These are phyloP conservation scores for Gavia stellata DNA, from an alignment of 2,113 vertebrate species.

Conservation along the genomic window DNA sequence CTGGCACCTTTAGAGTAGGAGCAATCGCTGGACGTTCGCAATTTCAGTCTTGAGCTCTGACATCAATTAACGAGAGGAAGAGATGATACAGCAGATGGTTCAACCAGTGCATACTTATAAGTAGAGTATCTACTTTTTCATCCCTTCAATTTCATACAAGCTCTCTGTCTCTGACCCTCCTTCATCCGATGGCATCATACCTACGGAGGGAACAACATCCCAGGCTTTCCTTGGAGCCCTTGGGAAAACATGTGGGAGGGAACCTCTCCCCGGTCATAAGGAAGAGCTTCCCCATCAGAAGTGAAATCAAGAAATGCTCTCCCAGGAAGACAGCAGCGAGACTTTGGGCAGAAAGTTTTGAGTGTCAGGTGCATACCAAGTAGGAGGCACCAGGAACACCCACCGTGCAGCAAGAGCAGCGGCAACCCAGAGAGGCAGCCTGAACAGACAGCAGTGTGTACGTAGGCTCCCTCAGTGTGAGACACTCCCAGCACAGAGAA, in stretches of 20 bases:
- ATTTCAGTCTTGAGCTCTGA: too few species aligned
- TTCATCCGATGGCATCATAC: constrained; percentile 83
- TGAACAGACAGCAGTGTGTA: neutral
- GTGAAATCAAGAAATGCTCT: neutral
- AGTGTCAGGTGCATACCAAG: neutral
- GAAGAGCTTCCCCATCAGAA: neutral
- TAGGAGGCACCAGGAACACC: neutral
- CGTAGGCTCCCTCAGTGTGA: accelerated
- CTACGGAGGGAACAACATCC: constrained; percentile 62
- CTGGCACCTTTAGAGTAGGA: too few species aligned
- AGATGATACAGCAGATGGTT: neutral
- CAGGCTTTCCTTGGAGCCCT: neutral
- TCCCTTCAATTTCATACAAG: constrained; percentile 86
- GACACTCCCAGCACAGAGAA: neutral
- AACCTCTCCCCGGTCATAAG: neutral
- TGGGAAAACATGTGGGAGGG: neutral
- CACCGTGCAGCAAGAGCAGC: neutral
- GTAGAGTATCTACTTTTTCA: constrained; percentile 85
- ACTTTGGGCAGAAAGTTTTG: neutral
- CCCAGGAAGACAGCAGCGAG: neutral
- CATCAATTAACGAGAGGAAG: too few species aligned
- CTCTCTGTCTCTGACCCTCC: constrained; percentile 88
- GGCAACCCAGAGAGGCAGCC: neutral
- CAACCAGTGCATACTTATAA: constrained; percentile 78
- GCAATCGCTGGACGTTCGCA: too few species aligned